These are phyloP conservation scores for Cinclus cinclus DNA, from an alignment of 2,113 vertebrate genomes.

Conservation along the genomic window DNA sequence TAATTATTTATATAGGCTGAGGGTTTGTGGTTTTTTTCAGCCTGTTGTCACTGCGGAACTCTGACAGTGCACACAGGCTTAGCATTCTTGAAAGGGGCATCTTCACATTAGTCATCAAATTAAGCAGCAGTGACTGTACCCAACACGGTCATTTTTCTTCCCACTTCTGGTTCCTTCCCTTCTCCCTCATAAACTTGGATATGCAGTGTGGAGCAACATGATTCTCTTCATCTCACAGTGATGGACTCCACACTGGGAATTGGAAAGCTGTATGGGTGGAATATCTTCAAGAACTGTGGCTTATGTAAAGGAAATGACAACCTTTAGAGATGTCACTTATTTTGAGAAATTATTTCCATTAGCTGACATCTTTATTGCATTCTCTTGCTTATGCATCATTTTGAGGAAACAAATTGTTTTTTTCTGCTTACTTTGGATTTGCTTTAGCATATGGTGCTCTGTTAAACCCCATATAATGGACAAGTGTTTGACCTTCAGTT, in stretches of 20 bases:
- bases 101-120: not conserved
- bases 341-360: constrained; percentile 6
- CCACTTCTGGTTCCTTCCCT: not conserved
- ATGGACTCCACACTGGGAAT: rapidly evolving
- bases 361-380: not conserved
- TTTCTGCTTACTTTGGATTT: not conserved
- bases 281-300: not conserved
- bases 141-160: not conserved
- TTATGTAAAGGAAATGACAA: not conserved
- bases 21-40: not conserved
- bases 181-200: not conserved
- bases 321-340: not conserved
- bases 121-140: not conserved
- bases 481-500: not conserved
- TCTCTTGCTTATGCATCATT: not conserved
- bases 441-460: not conserved
- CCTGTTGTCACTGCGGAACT: not conserved
- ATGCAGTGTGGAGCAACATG: rapidly evolving
- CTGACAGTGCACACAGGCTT: not conserved
- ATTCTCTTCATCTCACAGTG: not conserved
- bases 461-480: not conserved
- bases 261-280: not conserved
- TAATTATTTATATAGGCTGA: not conserved
- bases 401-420: not conserved
- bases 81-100: not conserved